Conservation (phyloP, 1,140 invertebrate genomes). For the Hyposmocoma kahamanoa region DNA sequence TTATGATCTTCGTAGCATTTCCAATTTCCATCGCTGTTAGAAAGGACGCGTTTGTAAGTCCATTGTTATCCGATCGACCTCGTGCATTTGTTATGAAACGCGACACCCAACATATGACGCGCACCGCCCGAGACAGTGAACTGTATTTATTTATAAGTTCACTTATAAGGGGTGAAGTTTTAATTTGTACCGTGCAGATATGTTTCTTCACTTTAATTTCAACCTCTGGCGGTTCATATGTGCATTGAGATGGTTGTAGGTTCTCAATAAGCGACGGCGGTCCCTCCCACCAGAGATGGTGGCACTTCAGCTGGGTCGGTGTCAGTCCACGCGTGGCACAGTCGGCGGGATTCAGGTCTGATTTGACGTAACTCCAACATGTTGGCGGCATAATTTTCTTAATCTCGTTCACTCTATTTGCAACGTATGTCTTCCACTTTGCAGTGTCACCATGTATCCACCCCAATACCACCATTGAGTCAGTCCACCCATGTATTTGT, state of each 20-base stretch:
- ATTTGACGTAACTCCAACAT: slow-evolving; percentile 31
- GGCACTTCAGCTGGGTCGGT: slow-evolving; percentile 6
- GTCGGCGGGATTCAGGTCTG: slow-evolving; percentile 39
- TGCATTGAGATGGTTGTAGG: too few species aligned
- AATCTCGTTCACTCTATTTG: slow-evolving; percentile 12
- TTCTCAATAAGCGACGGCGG: slow-evolving; percentile 15
- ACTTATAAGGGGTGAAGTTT: slow-evolving; percentile 3
- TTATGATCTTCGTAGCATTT: slow-evolving; percentile 11
- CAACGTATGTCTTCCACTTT: slow-evolving; percentile 14
- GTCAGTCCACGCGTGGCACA: slow-evolving; percentile 26
- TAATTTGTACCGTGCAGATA: slow-evolving; percentile 4
- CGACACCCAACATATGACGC: slow-evolving; percentile 10
- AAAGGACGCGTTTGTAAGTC: slow-evolving; percentile 4
- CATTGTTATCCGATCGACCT: slow-evolving; percentile 1
- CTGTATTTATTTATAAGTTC: slow-evolving; percentile 10
- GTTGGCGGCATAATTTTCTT: neutral
- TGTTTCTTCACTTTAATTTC: too few species aligned
- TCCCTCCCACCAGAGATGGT: slow-evolving; percentile 18
- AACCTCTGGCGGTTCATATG: too few species aligned
- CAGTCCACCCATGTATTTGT: slow-evolving; percentile 5
- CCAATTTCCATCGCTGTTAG: slow-evolving; percentile 12
- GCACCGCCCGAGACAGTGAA: slow-evolving; percentile 4
- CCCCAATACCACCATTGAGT: slow-evolving; percentile 14
- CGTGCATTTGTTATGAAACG: slow-evolving; percentile 12
- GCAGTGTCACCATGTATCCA: slow-evolving; percentile 10